Evolutionary conservation across 2,113 vertebrate species (phyloP).

Genomic region (Onychostoma macrolepis): DNA sequence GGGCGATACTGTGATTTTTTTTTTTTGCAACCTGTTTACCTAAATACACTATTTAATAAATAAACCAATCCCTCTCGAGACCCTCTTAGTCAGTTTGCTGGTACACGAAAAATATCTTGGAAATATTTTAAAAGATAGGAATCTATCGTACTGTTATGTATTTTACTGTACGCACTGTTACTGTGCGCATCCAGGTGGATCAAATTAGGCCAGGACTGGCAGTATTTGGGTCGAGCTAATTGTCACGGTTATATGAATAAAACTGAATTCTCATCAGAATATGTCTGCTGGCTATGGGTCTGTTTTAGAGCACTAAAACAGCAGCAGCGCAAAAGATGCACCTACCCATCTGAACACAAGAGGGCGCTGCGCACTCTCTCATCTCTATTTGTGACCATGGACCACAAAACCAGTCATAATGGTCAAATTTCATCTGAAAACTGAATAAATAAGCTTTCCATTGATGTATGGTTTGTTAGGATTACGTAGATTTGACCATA

Average conservation of each 20-base stretch:
- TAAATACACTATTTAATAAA: neutral
- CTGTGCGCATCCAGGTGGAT: neutral
- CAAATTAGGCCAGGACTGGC: neutral
- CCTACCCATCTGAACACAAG: neutral
- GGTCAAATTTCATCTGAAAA: too few species aligned
- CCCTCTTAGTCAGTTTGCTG: neutral
- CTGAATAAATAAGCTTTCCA: too few species aligned
- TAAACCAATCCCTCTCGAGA: neutral
- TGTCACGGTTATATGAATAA: neutral
- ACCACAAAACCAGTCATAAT: too few species aligned
- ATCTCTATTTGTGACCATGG: neutral
- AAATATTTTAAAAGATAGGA: neutral
- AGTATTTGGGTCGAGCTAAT: constrained; percentile 20
- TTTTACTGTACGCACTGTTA: neutral
- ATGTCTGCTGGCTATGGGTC: neutral
- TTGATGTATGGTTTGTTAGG: too few species aligned
- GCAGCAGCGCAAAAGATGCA: neutral
- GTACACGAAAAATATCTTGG: too few species aligned
- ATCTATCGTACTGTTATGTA: neutral
- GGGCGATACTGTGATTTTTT: constrained; percentile 19
- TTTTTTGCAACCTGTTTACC: neutral
- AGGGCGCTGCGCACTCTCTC: neutral
- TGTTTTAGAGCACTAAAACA: neutral
- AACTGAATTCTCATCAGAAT: neutral
- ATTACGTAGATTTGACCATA: too few species aligned